A percentile compares a stretch with the other conserved stretches of the same genome.
These are phyloP conservation scores for Caenorhabditis sp. DNA, from an alignment of 2,888 invertebrate genomes.

Conservation along the genomic window DNA sequence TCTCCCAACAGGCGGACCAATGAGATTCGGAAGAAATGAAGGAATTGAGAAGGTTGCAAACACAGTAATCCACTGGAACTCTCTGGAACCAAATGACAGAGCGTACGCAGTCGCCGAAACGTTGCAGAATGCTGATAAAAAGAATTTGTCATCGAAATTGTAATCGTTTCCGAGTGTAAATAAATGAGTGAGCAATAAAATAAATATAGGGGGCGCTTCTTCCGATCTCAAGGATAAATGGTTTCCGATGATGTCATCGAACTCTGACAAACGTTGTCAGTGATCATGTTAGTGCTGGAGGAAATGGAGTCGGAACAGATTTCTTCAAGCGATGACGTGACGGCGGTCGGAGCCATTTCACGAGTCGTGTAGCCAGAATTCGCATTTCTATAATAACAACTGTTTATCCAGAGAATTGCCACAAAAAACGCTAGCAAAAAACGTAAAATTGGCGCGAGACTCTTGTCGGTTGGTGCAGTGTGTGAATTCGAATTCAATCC, in stretches of 20 bases:
- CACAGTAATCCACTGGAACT: constrained; percentile 41
- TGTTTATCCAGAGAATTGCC: no score
- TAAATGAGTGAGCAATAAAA: no score
- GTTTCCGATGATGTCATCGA: constrained; percentile 63
- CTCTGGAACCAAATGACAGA: constrained; percentile 47
- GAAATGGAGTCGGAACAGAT: not conserved
- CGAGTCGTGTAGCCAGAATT: no score
- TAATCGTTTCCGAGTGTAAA: no score
- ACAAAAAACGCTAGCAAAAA: no score
- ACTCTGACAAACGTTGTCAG: constrained; percentile 54
- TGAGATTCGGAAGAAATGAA: constrained; percentile 57
- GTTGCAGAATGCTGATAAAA: constrained; percentile 2
- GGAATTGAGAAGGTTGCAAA: constrained; percentile 53
- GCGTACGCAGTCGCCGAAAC: constrained; percentile 31
- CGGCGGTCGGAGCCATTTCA: no score
- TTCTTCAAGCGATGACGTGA: constrained; percentile 63
- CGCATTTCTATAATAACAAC: no score
- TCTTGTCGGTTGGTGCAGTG: no score
- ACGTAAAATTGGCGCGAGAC: no score
- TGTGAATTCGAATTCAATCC: no score
- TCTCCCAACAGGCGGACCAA: constrained; percentile 65
- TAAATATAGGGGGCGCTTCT: constrained; percentile 28
- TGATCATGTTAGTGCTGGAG: constrained; percentile 10
- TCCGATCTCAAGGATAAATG: constrained; percentile 50
- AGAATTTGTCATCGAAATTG: constrained; percentile 19